Percentiles rank a stretch among this genome's conserved stretches.
Evolutionary conservation across 2,888 invertebrate species (phyloP).

Genomic region (Philereme transversata): DNA sequence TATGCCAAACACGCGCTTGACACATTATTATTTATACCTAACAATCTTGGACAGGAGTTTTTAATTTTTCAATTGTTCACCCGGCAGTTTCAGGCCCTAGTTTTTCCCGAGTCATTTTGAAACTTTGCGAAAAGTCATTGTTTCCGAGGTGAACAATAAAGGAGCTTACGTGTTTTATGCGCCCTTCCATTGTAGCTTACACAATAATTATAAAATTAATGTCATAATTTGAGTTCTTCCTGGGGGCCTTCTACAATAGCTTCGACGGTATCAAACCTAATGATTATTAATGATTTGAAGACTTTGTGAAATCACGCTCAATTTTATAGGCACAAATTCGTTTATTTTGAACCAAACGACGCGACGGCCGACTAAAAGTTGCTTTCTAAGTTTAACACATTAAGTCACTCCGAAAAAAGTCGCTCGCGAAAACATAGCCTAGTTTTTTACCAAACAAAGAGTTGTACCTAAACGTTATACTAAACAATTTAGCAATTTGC

Average conservation of each 20-base stretch:
- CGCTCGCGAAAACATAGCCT: too few relatives aligned
- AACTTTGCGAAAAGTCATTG: constrained; percentile 61
- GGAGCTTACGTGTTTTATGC: constrained; percentile 61
- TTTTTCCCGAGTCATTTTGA: constrained; percentile 56
- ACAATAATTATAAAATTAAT: constrained; percentile 74
- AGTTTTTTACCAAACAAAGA: neutral
- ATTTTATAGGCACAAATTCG: neutral
- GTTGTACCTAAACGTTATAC: neutral
- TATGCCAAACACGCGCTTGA: too few relatives aligned
- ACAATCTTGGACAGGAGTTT: neutral
- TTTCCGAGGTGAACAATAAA: constrained; percentile 61
- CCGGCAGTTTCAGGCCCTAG: constrained; percentile 6
- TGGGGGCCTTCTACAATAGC: constrained; percentile 54
- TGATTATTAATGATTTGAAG: constrained; percentile 69
- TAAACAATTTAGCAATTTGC: constrained; percentile 33
- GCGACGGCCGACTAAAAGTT: too few relatives aligned
- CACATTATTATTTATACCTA: too few relatives aligned
- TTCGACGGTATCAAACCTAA: constrained; percentile 63
- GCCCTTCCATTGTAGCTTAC: constrained; percentile 60
- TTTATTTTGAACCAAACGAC: neutral
- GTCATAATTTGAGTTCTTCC: constrained; percentile 70
- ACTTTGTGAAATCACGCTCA: constrained; percentile 49
- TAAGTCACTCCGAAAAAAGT: too few relatives aligned
- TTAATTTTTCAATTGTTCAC: neutral
- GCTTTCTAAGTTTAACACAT: too few relatives aligned